Evolutionary conservation across 2,797 vertebrate species (phyloP).

Genomic region (Perodicticus potto): DNA sequence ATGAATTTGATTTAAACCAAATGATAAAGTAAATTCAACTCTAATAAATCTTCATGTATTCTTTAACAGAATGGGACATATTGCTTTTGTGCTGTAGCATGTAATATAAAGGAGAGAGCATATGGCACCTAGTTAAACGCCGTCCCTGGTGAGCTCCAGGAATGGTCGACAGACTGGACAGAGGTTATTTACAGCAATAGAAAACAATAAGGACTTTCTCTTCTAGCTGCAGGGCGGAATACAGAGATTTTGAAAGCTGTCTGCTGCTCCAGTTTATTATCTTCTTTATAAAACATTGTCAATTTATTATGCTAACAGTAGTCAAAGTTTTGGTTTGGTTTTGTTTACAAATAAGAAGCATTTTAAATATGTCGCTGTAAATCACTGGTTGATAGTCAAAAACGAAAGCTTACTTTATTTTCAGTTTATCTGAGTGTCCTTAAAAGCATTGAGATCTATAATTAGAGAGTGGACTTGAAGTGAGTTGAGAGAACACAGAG

Average conservation of each 20-base stretch:
- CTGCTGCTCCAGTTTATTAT: neutral
- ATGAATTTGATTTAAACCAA: conserved; percentile 58
- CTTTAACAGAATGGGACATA: conserved; percentile 25
- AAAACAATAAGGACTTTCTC: neutral
- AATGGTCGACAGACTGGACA: neutral
- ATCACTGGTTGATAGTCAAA: neutral
- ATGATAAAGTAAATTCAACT: conserved; percentile 46
- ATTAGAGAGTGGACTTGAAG: neutral
- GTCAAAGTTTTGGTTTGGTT: neutral
- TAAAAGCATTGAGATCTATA: neutral
- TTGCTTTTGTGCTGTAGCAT: neutral
- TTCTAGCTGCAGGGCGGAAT: neutral
- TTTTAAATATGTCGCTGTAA: neutral
- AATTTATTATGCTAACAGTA: conserved; percentile 13
- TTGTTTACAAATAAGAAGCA: conserved; percentile 27
- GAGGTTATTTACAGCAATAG: conserved; percentile 25
- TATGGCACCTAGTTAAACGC: conserved; percentile 49
- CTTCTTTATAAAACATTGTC: neutral
- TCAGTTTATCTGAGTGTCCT: neutral
- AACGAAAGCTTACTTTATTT: neutral
- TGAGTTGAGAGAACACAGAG: neutral
- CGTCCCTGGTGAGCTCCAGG: neutral
- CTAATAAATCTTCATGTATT: conserved; percentile 37
- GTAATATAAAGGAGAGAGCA: neutral
- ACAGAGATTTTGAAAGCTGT: neutral